Conservation (phyloP, 2,113 vertebrate species). For the Lycocorax pyrrhopterus region DNA sequence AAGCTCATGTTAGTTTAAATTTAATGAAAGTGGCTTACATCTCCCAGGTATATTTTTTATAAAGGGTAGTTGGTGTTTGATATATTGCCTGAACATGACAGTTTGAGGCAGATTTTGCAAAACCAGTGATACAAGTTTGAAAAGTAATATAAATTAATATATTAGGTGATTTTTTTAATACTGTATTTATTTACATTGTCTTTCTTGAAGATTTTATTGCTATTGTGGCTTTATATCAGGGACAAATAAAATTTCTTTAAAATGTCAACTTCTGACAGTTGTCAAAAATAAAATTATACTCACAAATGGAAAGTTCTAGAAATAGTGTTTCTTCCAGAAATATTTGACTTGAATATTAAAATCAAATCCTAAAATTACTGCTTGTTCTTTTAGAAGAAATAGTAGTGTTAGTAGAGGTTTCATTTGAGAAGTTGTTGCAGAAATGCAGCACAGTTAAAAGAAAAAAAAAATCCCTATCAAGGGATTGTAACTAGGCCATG, state of each 20-base stretch:
- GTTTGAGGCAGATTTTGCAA: not conserved
- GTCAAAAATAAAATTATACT: not conserved
- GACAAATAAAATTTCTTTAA: not conserved
- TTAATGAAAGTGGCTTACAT: not conserved
- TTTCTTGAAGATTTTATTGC: not conserved
- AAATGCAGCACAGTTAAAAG: not conserved
- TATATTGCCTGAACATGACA: not conserved
- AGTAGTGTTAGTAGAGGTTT: not conserved
- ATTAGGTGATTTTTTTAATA: not conserved
- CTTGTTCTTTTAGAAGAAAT: not conserved
- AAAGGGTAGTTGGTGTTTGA: not conserved
- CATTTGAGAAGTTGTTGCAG: not conserved
- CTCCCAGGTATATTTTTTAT: not conserved
- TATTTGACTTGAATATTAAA: not conserved
- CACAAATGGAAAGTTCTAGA: not conserved
- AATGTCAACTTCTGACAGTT: not conserved
- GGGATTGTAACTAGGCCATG: not conserved
- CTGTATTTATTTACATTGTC: not conserved
- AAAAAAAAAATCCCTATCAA: not conserved
- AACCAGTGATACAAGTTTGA: not conserved
- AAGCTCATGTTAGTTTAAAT: not conserved
- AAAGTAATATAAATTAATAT: not conserved
- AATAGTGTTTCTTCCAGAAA: not conserved
- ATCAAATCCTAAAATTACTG: not conserved
- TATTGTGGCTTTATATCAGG: not conserved